Evolutionary conservation across 2,113 vertebrate species (phyloP), one percentile per base, ranked within the genome.

Genomic region (Syrmaticus mikado): DNA sequence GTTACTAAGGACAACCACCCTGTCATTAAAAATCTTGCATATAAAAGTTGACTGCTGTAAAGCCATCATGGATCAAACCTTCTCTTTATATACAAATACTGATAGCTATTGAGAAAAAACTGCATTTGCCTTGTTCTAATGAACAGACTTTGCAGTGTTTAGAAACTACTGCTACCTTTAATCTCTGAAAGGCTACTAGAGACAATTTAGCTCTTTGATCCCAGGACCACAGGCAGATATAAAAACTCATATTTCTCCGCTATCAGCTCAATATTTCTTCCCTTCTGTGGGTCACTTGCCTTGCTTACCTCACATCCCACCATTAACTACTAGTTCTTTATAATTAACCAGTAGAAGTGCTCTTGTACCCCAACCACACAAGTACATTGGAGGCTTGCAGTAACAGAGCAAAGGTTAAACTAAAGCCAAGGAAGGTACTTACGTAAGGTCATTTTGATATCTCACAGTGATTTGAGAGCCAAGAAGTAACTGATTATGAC

Each of bases 1-100:
- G 76, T 75, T 87, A 87, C 52, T 71, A 90, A 91, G 76, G 66
- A 83, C 68, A 92, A 60, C 62, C 53, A 60, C 62, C 73, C 52
- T 68, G 27, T 73, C 72, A 72, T 80, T 88, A 89, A 87, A 32
- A 85, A 80, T 67, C 68, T 32, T 67, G 30, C 43, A 52, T 61
- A 61, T 65, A 46, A 48, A 91, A 92, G 46, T 0, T 68, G 34
- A 72, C 77, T 89, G 61, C 71, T 82, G 27, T 82, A 80, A 92
- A 92, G 66, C 71, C 74, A 89, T 89, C 62, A 62, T 8, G 84
- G 57, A 82, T 70, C 2, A 3, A 52, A 76, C 76, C 60, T 77
- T 73, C 66, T 79, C 66, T 85, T 82, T 73, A 79, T 19, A 82
- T 8, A 53, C 25, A 82, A 36, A 82, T 34, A 36, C 28, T 79